These are phyloP conservation scores for Epiblema foenella DNA, from an alignment of 2,888 invertebrate species.

Conservation along the genomic window DNA sequence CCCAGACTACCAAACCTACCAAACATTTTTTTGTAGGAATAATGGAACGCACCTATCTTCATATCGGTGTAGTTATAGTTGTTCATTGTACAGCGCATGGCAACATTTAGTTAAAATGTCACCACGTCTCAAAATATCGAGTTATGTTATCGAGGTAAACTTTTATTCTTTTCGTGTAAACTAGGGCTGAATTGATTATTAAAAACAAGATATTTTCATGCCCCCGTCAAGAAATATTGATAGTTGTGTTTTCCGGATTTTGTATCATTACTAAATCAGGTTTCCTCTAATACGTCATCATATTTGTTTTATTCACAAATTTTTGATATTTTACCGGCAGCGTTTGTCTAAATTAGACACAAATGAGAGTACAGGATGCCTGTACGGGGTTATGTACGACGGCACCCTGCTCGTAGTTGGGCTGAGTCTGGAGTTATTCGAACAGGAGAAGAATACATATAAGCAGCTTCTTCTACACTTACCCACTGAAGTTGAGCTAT, in stretches of 20 bases:
- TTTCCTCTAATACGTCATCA: conserved; percentile 65
- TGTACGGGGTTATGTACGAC: conserved; percentile 91
- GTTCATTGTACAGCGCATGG: conserved; percentile 28
- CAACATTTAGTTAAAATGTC: conserved; percentile 84
- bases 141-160: conserved; percentile 88
- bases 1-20: too few species aligned
- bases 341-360: conserved; percentile 87
- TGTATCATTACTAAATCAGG: conserved; percentile 17
- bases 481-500: conserved; percentile 91
- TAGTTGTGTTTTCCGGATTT: not conserved
- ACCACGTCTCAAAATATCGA: conserved; percentile 90
- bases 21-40: too few species aligned
- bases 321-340: conserved; percentile 71
- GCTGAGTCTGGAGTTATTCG: conserved; percentile 87
- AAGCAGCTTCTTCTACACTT: conserved; percentile 86
- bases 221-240: not conserved
- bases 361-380: conserved; percentile 87
- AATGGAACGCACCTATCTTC: too few species aligned
- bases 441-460: conserved; percentile 81
- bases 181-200: not conserved
- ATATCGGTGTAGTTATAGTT: too few species aligned
- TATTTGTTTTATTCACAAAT: conserved; percentile 43
- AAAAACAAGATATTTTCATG: not conserved
- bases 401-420: conserved; percentile 88
- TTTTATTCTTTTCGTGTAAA: conserved; percentile 45